Evolutionary conservation across 2,888 invertebrate genomes (phyloP).

Genomic region (Apodemia zela): DNA sequence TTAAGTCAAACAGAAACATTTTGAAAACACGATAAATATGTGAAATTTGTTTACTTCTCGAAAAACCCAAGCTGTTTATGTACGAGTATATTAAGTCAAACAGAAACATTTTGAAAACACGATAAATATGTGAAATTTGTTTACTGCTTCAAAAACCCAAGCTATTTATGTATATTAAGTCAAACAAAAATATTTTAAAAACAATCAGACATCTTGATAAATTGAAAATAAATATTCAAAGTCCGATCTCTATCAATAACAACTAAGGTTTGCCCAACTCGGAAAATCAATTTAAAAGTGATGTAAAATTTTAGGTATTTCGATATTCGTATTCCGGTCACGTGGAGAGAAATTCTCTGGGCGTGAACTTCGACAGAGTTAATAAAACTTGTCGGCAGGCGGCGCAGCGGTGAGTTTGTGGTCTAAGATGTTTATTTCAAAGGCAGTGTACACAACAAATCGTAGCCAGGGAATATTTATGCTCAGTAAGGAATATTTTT

Average conservation of each 20-base stretch:
- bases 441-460: constrained; percentile 1
- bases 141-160: no score
- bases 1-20: no score
- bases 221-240: neutral
- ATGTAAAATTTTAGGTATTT: neutral
- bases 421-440: constrained; percentile 5
- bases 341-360: constrained; percentile 15
- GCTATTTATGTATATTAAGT: no score
- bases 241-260: neutral
- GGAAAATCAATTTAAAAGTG: constrained; percentile 14
- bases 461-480: neutral
- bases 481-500: neutral
- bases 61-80: no score
- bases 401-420: constrained; percentile 4
- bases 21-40: no score
- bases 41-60: no score
- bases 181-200: no score
- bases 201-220: neutral
- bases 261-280: neutral
- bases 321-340: constrained; percentile 15
- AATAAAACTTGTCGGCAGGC: constrained; percentile 17
- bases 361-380: constrained; percentile 14
- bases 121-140: no score
- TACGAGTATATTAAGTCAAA: no score
- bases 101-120: no score